Conservation (phyloP, 2,113 vertebrate species). For the Aplodontia rufa region DNA sequence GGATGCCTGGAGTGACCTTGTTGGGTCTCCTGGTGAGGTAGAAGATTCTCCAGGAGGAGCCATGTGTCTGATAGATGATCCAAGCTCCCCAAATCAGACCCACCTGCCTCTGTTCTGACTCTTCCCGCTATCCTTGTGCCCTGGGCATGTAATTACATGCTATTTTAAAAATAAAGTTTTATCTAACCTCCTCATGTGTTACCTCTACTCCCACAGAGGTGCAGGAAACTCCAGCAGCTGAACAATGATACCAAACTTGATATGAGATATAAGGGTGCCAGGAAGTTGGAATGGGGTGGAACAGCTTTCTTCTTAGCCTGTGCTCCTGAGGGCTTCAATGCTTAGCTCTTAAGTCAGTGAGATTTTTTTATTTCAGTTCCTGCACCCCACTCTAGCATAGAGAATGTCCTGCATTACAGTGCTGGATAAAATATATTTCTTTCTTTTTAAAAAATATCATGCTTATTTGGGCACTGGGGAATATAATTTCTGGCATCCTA, state of each 20-base stretch:
- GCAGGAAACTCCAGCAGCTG: not conserved
- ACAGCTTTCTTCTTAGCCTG: not conserved
- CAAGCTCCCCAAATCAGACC: rapidly evolving
- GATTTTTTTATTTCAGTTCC: not conserved
- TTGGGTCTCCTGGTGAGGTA: too few species aligned
- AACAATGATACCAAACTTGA: not conserved
- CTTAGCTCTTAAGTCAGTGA: not conserved
- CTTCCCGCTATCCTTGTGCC: not conserved
- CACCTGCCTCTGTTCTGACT: not conserved
- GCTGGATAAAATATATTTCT: constrained; percentile 5
- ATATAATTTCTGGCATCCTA: constrained; percentile 20
- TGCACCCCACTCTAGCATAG: not conserved
- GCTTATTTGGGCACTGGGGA: not conserved
- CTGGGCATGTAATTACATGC: not conserved
- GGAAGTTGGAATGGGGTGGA: not conserved
- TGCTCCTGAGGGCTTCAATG: rapidly evolving
- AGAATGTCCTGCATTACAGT: not conserved
- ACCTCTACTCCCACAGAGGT: not conserved
- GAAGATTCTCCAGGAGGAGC: not conserved
- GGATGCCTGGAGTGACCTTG: not conserved
- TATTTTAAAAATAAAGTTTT: constrained; percentile 5
- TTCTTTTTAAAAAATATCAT: not conserved
- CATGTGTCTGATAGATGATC: not conserved
- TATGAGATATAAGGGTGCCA: not conserved
- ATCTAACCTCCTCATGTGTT: not conserved